Evolutionary conservation across 2,888 invertebrate species (phyloP), one percentile per base, ranked within the genome.

Genomic region (Hofmannophila pseudospretella): DNA sequence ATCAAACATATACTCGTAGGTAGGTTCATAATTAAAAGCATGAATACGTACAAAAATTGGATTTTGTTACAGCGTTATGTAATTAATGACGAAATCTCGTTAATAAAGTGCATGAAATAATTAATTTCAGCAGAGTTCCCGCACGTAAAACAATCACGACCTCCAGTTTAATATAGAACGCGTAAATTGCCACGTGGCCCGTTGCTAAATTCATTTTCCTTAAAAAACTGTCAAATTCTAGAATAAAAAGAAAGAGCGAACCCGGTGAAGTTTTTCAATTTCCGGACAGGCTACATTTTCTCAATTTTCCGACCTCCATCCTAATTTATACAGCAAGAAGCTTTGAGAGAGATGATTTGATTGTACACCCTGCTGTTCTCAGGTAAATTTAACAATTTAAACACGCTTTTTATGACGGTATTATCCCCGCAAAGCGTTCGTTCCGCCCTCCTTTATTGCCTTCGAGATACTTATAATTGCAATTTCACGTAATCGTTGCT

Each of bases 191-290:
- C 58, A 55, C 55, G 54, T 61, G 51, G 54, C 48, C 45, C 52
- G 51, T 39, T 41, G 39, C 41, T 48, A 56, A 65, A 61, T 62
- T 59, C 45, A 57, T 63, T 63, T 68, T 63, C 55, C 56, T 40
- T 40, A 45, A 67, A 54, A 64, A 63, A 60, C 59, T 68, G 70
- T 68, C 70, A 76, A 78, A 68, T 72, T 70, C 66, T 72, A 72
- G 66, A 72, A 72, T 68, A 74, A 75, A 39, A 76, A 67, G 63
- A 64, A 60, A 59, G 59, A 51, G 47, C 49, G 48, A 49, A 51
- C 50, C 49, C 60, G 59, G 56, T 73, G 69, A 82, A 85, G 73
- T 82, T 85, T 85, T 84, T 81, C 82, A 84, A 84, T 85, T 82
- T 82, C 85, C 84, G 80, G 74, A 61, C 70, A 60, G 60, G 64